These are phyloP conservation scores for Rosalia funebris DNA, from an alignment of 2,888 invertebrate species.

Conservation along the genomic window DNA sequence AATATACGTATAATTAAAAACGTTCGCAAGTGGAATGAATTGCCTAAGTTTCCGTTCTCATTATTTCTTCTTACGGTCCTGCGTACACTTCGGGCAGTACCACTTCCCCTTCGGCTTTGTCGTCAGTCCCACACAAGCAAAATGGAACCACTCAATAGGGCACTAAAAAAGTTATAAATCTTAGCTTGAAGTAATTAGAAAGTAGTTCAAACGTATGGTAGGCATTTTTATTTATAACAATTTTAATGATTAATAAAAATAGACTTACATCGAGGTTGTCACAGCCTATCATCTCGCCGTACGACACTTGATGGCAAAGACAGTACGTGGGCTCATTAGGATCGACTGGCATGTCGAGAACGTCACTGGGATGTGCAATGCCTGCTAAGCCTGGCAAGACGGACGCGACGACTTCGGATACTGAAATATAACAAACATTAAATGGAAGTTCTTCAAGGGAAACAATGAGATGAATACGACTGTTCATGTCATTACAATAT, in stretches of 20 bases:
- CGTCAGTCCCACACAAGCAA: slow-evolving; percentile 90
- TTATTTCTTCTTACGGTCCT: slow-evolving; percentile 84
- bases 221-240: too few species aligned
- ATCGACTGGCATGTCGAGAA: slow-evolving; percentile 91
- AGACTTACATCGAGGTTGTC: slow-evolving; percentile 85
- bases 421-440: slow-evolving; percentile 51
- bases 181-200: slow-evolving; percentile 7
- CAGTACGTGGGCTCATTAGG: slow-evolving; percentile 99
- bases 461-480: too few species aligned
- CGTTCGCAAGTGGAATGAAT: slow-evolving; percentile 36
- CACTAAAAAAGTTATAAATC: slow-evolving; percentile 66
- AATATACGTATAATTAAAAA: slow-evolving; percentile 16
- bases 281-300: slow-evolving; percentile 97
- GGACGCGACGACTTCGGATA: slow-evolving; percentile 60
- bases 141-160: slow-evolving; percentile 96
- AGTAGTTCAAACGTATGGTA: neutral
- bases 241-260: neutral
- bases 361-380: slow-evolving; percentile 87
- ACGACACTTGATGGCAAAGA: slow-evolving; percentile 95
- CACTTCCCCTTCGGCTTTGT: slow-evolving; percentile 95
- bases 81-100: slow-evolving; percentile 93
- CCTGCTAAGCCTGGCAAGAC: slow-evolving; percentile 68
- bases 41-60: slow-evolving; percentile 44
- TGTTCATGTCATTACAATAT: too few species aligned
- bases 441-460: too few species aligned